Conservation (phyloP, 2,113 vertebrate genomes). For the Semicossyphus pulcher region DNA sequence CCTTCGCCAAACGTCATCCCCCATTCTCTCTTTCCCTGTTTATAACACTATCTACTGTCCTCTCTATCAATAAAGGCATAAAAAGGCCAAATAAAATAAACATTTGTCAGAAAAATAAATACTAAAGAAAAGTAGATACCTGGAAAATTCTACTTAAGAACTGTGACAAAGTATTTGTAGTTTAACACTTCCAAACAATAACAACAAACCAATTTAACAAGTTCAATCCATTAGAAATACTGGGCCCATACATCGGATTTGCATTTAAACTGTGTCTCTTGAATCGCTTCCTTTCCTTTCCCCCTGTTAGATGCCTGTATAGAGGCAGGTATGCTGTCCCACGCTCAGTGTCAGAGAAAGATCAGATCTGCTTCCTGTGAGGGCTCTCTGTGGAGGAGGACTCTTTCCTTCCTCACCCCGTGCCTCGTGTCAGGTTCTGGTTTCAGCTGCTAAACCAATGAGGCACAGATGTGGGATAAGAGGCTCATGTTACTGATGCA, state of each 20-base stretch:
- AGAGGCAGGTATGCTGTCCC: slow-evolving; percentile 43
- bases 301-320: slow-evolving; percentile 42
- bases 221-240: too few relatives aligned
- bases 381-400: slow-evolving; percentile 42
- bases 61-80: too few relatives aligned
- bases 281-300: slow-evolving; percentile 49
- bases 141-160: too few relatives aligned
- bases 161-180: too few relatives aligned
- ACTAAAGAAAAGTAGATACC: too few relatives aligned
- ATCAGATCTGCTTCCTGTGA: slow-evolving; percentile 62
- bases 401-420: slow-evolving; percentile 67
- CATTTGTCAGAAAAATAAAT: too few relatives aligned
- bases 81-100: too few relatives aligned
- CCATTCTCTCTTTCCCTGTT: too few relatives aligned
- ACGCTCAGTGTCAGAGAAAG: slow-evolving; percentile 52
- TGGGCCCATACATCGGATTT: slow-evolving; percentile 9
- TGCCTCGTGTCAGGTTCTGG: slow-evolving; percentile 57
- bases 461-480: slow-evolving; percentile 14
- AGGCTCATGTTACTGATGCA: slow-evolving; percentile 34
- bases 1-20: too few relatives aligned
- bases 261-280: slow-evolving; percentile 22
- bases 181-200: too few relatives aligned
- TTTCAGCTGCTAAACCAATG: slow-evolving; percentile 33
- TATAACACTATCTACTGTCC: too few relatives aligned
- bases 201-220: too few relatives aligned